These are phyloP conservation scores for Laupala kohalensis DNA, from an alignment of 1,140 invertebrate species.

Conservation along the genomic window DNA sequence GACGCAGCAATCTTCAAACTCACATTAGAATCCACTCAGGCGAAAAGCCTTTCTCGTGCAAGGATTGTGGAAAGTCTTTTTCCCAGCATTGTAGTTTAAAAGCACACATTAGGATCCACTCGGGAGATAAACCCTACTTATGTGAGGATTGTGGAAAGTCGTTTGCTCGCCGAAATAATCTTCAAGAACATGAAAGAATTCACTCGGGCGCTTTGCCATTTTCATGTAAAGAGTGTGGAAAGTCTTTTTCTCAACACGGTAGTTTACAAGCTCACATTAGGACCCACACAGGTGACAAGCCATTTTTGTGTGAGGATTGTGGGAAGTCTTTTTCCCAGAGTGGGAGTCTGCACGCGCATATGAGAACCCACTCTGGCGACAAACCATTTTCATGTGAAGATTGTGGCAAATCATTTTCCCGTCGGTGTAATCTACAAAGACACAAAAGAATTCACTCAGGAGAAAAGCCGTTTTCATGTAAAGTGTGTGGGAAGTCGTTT, in stretches of 20 bases:
- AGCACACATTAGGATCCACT: not conserved
- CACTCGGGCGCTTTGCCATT: too few relatives aligned
- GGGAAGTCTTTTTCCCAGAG: not conserved
- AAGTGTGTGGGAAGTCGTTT: slow-evolving; percentile 5
- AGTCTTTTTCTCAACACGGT: not conserved
- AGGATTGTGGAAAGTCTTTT: not conserved
- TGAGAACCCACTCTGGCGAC: not conserved
- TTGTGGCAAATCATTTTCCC: not conserved
- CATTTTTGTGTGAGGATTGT: not conserved
- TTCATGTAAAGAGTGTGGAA: not conserved
- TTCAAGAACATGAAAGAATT: too few relatives aligned
- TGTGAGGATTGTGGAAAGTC: not conserved
- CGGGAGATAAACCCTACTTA: not conserved
- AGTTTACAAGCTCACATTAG: not conserved
- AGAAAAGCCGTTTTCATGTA: slow-evolving; percentile 3
- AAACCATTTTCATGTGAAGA: not conserved
- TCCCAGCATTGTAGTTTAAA: not conserved
- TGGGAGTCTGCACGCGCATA: not conserved
- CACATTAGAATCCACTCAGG: too few relatives aligned
- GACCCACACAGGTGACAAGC: not conserved
- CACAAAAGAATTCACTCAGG: not conserved
- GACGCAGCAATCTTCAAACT: too few relatives aligned
- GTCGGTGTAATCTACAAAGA: not conserved
- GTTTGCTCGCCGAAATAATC: too few relatives aligned
- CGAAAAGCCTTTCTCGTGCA: too few relatives aligned